Base-by-base conservation (phyloP, 2,797 vertebrate species). In the Pachyuromys duprasi region DNA sequence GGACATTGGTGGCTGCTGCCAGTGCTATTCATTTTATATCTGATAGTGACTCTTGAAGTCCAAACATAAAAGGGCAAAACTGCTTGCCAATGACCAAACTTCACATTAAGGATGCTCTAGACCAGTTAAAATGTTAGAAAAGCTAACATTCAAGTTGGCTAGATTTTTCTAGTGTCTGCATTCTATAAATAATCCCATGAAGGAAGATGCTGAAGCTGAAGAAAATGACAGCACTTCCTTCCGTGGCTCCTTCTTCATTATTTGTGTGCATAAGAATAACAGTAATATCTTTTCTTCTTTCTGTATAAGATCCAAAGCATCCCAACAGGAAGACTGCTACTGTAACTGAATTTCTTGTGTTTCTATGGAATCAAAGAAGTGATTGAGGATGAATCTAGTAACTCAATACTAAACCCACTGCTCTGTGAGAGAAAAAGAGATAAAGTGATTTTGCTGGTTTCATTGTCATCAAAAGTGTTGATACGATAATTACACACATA, bases 341-440 rank as follows among this genome's bases (percentile, higher is more conserved):
- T 60, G 22, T 42, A 86, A 92, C 74, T 86, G 22, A 93, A 87
- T 96, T 87, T 49, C 79, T 95, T 88, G 0, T 0, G 95, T 8
- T 84, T 93, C 55, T 63, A 69, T 84, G 3, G 0, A 74, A 94
- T 60, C 31, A 88, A 76, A 87, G 28, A 89, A 83, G 36, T 89
- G 20, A 4, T 60, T 88, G 39, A 53, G 8, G 70, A 45, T 3
- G 49, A 74, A 20, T 22, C 14, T 2, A 93, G 1, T 88, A 83
- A 93, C 62, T 70, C 72, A 94, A 57, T 28, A 20, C 3, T 33
- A 67, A 53, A 1, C 33, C 0, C 53, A 78, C 8, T 90, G 14
- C 72, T 80, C 82, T 5, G 31, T 24, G 20, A 67, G 39, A 65
- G 28, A 15, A 17, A 90, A 62, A 55, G 36, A 28, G 18, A 55